phyloP scores from a whole-genome alignment of 2,797 vertebrate genomes.

The Pithecia hirsuta region DNA sequence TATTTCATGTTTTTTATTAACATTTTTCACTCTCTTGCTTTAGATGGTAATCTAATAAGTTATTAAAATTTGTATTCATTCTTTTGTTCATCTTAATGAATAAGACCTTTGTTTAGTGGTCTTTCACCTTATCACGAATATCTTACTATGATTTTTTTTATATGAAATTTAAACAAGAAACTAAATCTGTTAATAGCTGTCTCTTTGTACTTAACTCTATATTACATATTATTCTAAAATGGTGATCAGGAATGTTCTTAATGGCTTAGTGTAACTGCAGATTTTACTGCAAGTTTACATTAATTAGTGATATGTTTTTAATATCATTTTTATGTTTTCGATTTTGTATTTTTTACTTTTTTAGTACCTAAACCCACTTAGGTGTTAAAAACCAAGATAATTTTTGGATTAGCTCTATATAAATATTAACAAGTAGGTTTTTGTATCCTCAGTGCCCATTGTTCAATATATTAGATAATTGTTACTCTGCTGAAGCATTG shows the following conservation, averaged over 20 bases:
- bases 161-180: background rate
- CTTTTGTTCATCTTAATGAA: background rate
- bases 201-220: background rate
- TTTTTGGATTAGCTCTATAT: background rate
- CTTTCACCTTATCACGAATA: background rate
- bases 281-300: background rate
- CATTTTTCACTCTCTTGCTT: background rate
- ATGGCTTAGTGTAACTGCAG: background rate
- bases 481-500: background rate
- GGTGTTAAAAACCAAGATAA: background rate
- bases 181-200: background rate
- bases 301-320: background rate
- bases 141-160: background rate
- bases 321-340: background rate
- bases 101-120: background rate
- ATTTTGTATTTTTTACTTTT: background rate
- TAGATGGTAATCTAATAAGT: background rate
- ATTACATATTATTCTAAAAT: background rate
- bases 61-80: background rate
- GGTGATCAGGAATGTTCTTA: background rate
- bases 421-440: slow-evolving; percentile 32
- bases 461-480: background rate
- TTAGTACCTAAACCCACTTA: background rate
- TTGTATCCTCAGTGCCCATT: background rate
- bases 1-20: background rate